These are phyloP conservation scores for Diuraphis noxia DNA, from an alignment of 1,140 invertebrate species.

Conservation along the genomic window DNA sequence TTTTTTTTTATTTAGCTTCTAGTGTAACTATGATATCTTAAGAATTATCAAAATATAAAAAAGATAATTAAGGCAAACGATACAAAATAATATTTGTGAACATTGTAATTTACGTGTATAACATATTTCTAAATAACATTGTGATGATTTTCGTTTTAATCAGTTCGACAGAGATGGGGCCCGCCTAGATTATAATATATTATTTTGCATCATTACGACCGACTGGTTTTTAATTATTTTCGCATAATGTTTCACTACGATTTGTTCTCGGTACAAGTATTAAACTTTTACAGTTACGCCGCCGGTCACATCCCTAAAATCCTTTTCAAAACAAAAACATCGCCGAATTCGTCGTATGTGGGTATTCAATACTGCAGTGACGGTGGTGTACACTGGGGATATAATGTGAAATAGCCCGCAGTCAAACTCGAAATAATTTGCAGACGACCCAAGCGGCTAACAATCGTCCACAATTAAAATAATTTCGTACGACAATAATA, in stretches of 20 bases:
- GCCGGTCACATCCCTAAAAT: neutral
- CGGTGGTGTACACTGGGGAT: too few relatives aligned
- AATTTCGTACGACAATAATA: neutral
- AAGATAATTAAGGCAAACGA: too few relatives aligned
- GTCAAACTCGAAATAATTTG: neutral
- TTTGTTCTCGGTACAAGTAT: neutral
- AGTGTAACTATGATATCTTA: too few relatives aligned
- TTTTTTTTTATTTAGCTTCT: too few relatives aligned
- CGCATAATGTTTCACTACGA: neutral
- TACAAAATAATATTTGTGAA: too few relatives aligned
- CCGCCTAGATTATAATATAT: neutral
- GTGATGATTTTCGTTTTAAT: neutral
- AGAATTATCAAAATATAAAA: too few relatives aligned
- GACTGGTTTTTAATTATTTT: neutral
- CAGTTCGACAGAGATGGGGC: neutral
- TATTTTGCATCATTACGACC: neutral
- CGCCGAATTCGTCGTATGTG: neutral
- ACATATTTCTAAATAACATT: neutral
- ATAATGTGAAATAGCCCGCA: neutral
- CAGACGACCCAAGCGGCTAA: neutral
- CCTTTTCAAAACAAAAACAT: neutral
- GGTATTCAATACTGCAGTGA: neutral
- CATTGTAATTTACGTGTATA: too few relatives aligned
- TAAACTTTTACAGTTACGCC: neutral
- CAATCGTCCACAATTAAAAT: neutral